Percentiles rank a stretch among this genome's conserved stretches.
These are phyloP conservation scores for Podarcis siculus DNA, from an alignment of 2,797 vertebrate genomes.

Conservation along the genomic window DNA sequence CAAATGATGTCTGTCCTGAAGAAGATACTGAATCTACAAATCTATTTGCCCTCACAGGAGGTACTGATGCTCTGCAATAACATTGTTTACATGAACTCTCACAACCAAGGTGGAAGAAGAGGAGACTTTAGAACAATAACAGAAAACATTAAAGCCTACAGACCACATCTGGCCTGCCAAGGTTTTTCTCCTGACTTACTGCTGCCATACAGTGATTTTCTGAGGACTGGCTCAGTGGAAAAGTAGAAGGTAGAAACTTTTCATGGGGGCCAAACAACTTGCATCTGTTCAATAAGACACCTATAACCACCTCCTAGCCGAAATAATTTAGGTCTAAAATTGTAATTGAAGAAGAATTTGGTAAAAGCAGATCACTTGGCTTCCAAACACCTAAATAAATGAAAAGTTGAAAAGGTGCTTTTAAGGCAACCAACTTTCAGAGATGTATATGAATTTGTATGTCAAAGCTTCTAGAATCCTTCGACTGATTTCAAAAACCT, in stretches of 20 bases:
- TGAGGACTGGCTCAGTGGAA: no score
- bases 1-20: background rate
- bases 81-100: background rate
- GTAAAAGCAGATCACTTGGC: background rate
- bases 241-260: no score
- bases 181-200: background rate
- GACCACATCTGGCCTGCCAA: background rate
- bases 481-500: background rate
- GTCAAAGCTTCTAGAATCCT: background rate
- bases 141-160: background rate
- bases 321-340: background rate
- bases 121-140: background rate
- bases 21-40: background rate
- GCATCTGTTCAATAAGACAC: background rate
- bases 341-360: background rate
- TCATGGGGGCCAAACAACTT: background rate
- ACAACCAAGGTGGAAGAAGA: background rate
- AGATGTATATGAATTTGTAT: background rate
- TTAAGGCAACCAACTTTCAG: background rate
- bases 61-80: background rate
- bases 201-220: background rate
- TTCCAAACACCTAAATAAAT: background rate
- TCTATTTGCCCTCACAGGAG: background rate
- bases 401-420: background rate
- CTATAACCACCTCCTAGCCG: background rate